Evolutionary conservation across 2,888 invertebrate species (phyloP).

Genomic region (Philonicus albiceps): DNA sequence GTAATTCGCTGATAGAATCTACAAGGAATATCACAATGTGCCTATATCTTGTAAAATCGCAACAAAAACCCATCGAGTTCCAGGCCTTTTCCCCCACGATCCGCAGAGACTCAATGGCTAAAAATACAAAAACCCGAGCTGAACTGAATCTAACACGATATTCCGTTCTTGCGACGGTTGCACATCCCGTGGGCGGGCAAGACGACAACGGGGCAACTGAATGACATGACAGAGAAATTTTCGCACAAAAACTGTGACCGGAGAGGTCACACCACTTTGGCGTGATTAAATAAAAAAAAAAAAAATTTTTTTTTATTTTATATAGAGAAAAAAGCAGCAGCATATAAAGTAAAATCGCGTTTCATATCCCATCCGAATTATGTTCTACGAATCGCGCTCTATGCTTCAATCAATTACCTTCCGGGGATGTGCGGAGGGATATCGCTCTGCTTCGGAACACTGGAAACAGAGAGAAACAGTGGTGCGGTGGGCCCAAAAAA

Average conservation of each 20-base stretch:
- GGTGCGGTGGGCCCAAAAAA: background rate
- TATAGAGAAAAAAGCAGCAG: background rate
- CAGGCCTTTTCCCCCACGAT: background rate
- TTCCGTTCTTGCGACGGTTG: background rate
- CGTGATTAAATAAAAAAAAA: too few relatives aligned
- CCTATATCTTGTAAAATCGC: background rate
- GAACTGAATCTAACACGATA: background rate
- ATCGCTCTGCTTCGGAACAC: background rate
- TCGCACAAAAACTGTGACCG: background rate
- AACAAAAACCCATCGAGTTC: background rate
- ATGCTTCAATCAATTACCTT: background rate
- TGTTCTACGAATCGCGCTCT: background rate
- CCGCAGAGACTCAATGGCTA: background rate
- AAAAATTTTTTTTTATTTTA: too few relatives aligned
- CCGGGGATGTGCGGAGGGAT: too few relatives aligned
- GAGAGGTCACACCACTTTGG: background rate
- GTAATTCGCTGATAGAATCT: too few relatives aligned
- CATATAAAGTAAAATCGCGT: background rate
- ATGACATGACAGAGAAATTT: background rate
- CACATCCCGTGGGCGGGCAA: background rate
- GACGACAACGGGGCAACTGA: background rate
- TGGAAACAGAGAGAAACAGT: background rate
- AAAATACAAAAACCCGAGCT: background rate
- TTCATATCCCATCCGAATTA: slow-evolving; percentile 17
- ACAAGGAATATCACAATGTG: too few relatives aligned